Conservation (phyloP, 1,140 invertebrate species). For the Drosophila ambigua region DNA sequence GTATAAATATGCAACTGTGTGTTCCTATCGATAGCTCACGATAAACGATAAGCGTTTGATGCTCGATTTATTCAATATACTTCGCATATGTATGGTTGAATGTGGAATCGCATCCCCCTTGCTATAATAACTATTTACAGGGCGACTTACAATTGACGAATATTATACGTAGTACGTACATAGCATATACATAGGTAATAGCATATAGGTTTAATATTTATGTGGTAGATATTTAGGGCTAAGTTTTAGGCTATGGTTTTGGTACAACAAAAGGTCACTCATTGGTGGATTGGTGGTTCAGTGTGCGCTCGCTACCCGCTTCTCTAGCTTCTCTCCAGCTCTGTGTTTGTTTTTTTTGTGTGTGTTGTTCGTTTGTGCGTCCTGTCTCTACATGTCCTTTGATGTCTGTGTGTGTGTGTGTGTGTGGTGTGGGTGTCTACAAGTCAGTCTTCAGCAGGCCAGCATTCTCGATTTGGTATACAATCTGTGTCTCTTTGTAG, state of each 20-base stretch:
- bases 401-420: conserved; percentile 25
- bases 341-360: conserved; percentile 24
- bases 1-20: no score
- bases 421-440: conserved; percentile 74
- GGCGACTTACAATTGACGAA: conserved; percentile 17
- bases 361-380: conserved; percentile 21
- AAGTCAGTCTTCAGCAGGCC: conserved; percentile 91
- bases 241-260: conserved; percentile 43
- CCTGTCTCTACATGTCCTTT: conserved; percentile 1
- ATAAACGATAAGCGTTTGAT: background rate
- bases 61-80: conserved; percentile 2
- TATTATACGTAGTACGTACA: conserved; percentile 17
- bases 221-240: conserved; percentile 38
- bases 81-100: background rate
- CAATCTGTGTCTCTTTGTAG: conserved; percentile 92
- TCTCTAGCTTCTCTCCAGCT: conserved; percentile 68
- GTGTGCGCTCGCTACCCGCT: conserved; percentile 24
- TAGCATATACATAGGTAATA: conserved; percentile 1
- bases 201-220: conserved; percentile 10
- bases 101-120: conserved; percentile 1
- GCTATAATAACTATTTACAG: conserved; percentile 18
- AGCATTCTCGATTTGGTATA: conserved; percentile 92
- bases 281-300: conserved; percentile 35
- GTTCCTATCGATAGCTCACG: no score
- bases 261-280: conserved; percentile 49